Base-by-base conservation (phyloP, 2,113 vertebrate genomes). In the Oreocharis arfaki region DNA sequence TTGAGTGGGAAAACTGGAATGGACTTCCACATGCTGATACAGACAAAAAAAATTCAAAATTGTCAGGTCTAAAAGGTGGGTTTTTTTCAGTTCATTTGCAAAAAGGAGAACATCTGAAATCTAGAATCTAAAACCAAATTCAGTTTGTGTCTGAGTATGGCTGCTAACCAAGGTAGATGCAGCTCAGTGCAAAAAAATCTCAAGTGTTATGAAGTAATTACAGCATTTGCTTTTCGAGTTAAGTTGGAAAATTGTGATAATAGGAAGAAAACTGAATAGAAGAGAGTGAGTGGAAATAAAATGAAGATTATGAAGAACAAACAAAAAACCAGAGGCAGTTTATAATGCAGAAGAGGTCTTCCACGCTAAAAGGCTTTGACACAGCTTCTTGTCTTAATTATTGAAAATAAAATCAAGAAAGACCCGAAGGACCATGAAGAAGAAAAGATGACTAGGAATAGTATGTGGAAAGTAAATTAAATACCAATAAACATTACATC, bases 11-110 rank as follows among this genome's bases (percentile, higher is more conserved):
- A 81, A 91, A 6, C 5, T 57, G 46, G 22, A 74, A 59, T 5
- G 3, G 22, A 30, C 10, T 59, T 79, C 20, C 28, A 23, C 3
- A 5, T 23, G 21, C 2, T 42, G 14, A 55, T 52, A 10, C 3
- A 4, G 42, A 64, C 60, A 32, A 3, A 79, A 79, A 46, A 90
- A 87, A 26, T 18, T 32, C 16, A 53, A 39, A 87, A 10, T 24
- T 63, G 0, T 32, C n/a, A 16, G 3, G 21, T 49, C 6, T 32
- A 35, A 73, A 49, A 4, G 3, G 1, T 39, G 30, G 2, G 0
- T 0, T 6, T 13, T 17, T 23, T 50, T 39, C 8, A 26, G 3
- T 39, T 65, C 10, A 24, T n/a, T 53, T 39, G 5, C 11, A 41
- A 23, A 60, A 87, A 56, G 13, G 0, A 55, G 8, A 77, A 28